Conservation (phyloP, 2,888 invertebrate genomes). For the Xestoiulus laeticollis region DNA sequence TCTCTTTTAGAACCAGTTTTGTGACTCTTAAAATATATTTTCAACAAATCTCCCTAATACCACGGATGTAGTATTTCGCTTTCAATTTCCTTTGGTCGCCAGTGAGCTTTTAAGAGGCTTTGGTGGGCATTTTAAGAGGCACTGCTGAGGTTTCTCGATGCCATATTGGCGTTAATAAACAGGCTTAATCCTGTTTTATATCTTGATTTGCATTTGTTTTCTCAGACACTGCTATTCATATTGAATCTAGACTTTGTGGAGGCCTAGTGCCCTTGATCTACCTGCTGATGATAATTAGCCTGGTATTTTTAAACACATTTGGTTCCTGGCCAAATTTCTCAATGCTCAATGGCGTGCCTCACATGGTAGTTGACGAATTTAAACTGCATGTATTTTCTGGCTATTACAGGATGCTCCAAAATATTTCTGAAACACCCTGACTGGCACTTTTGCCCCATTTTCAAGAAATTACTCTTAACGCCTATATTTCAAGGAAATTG, state of each 20-base stretch:
- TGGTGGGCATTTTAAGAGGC: not conserved
- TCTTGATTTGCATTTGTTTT: not conserved
- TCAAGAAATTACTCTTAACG: no score
- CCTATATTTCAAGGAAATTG: no score
- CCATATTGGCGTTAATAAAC: not conserved
- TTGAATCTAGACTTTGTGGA: not conserved
- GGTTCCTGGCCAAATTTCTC: slow-evolving; percentile 24
- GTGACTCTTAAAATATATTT: not conserved
- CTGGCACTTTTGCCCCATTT: no score
- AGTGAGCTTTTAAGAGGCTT: not conserved
- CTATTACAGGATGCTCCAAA: not conserved
- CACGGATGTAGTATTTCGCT: not conserved
- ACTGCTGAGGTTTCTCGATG: not conserved
- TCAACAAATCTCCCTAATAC: not conserved
- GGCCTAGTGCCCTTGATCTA: slow-evolving; percentile 1
- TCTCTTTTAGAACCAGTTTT: not conserved
- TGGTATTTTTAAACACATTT: not conserved
- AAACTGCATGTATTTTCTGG: not conserved
- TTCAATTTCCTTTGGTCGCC: not conserved
- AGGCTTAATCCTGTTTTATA: not conserved
- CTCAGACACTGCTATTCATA: not conserved
- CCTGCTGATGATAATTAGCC: not conserved
- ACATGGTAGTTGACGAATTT: not conserved
- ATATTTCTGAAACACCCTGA: not conserved
- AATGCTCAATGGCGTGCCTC: not conserved